These are phyloP conservation scores for Chrysopa pallens DNA, from an alignment of 1,140 invertebrate genomes.

Conservation along the genomic window DNA sequence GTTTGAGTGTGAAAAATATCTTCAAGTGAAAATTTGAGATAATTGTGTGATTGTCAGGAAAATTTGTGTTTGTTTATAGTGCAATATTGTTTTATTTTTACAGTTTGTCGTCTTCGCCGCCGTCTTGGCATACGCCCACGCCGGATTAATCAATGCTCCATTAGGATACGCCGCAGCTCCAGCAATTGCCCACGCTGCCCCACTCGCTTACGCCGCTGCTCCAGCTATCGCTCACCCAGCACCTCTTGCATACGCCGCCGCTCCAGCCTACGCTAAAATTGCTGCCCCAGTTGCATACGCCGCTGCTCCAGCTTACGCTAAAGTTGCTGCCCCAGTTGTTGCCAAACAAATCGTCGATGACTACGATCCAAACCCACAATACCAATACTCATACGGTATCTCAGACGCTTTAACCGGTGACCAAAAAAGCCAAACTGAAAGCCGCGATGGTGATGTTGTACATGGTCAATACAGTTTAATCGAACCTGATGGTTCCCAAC, in stretches of 20 bases:
- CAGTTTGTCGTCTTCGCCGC: neutral
- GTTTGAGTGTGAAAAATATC: too few relatives aligned
- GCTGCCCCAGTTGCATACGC: neutral
- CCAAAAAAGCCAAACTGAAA: slow-evolving; percentile 30
- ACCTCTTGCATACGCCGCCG: slow-evolving; percentile 10
- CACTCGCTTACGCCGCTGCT: neutral
- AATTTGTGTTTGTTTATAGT: too few relatives aligned
- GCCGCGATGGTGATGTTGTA: slow-evolving; percentile 30
- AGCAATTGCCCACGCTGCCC: neutral
- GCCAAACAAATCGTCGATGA: slow-evolving; percentile 21
- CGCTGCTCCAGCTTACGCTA: neutral
- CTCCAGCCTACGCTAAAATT: slow-evolving; percentile 12
- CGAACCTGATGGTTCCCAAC: slow-evolving; percentile 17
- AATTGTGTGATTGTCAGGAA: too few relatives aligned
- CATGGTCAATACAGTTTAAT: slow-evolving; percentile 20
- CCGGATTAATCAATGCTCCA: neutral
- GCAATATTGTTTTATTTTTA: neutral
- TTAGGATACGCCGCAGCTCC: neutral
- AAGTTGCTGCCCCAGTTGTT: slow-evolving; percentile 10
- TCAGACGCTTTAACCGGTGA: slow-evolving; percentile 32
- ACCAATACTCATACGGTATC: slow-evolving; percentile 37
- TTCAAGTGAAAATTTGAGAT: too few relatives aligned
- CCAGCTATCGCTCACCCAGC: neutral
- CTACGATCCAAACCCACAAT: slow-evolving; percentile 36
- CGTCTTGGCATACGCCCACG: neutral